Evolutionary conservation across 2,113 vertebrate genomes (phyloP).

Genomic region (Carollia perspicillata): DNA sequence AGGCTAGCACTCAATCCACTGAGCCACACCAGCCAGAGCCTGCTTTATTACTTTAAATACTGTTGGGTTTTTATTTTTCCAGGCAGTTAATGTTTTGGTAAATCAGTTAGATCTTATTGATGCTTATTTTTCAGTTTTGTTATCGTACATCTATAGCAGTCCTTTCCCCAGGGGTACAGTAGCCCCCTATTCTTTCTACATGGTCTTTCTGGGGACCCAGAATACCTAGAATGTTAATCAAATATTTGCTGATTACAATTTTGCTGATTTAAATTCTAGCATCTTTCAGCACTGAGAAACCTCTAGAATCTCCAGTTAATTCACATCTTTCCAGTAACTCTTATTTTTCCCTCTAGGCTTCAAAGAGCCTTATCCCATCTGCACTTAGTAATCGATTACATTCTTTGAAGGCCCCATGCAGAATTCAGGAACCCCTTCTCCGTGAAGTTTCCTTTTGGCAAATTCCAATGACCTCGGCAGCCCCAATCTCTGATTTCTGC

Average conservation of each 20-base stretch:
- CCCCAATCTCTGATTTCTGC: no score
- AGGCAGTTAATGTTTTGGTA: background rate
- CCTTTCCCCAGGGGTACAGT: background rate
- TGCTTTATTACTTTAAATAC: background rate
- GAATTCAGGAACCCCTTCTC: no score
- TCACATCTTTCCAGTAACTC: background rate
- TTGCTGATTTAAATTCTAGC: background rate
- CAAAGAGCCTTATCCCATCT: background rate
- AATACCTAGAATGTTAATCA: background rate
- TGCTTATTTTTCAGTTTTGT: background rate
- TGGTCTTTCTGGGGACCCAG: background rate
- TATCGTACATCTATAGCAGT: background rate
- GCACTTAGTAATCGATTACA: no score
- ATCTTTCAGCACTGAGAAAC: background rate
- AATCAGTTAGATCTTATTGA: background rate
- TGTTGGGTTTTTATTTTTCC: background rate
- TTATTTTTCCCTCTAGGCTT: background rate
- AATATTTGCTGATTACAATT: no score
- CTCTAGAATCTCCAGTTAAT: background rate
- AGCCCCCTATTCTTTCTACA: background rate
- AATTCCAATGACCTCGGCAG: no score
- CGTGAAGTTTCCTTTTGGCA: no score
- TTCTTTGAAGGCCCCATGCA: no score
- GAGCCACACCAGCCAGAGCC: no score
- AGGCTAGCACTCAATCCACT: no score